A percentile compares a stretch with the other conserved stretches of the same genome.
Evolutionary conservation across 2,797 vertebrate species (phyloP).

Genomic region (Emys orbicularis): DNA sequence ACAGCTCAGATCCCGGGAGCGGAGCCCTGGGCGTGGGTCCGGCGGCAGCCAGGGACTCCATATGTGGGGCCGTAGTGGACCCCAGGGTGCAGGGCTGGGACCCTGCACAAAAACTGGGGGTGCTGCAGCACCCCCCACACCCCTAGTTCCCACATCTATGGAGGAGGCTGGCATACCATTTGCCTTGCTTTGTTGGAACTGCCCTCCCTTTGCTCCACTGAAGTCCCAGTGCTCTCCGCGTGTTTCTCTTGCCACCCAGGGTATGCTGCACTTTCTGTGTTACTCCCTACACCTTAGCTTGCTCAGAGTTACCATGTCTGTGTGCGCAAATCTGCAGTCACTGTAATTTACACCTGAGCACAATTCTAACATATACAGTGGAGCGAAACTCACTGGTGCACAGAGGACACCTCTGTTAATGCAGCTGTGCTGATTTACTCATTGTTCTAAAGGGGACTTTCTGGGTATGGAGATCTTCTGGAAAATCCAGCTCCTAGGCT

Average conservation of each 20-base stretch:
- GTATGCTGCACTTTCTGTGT: fast-evolving
- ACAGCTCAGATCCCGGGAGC: too few species aligned
- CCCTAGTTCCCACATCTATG: too few species aligned
- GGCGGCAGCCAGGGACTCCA: too few species aligned
- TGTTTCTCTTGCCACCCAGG: neutral
- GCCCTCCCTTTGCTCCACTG: neutral
- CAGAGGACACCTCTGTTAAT: neutral
- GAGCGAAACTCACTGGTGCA: fast-evolving
- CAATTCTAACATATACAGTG: neutral
- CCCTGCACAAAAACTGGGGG: too few species aligned
- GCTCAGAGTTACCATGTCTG: neutral
- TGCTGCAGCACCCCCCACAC: too few species aligned
- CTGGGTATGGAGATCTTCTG: neutral
- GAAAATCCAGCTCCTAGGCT: neutral
- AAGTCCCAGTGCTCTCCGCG: fast-evolving
- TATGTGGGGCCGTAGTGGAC: too few species aligned
- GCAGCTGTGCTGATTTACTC: neutral
- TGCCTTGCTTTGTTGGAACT: fast-evolving
- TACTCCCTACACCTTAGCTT: fast-evolving
- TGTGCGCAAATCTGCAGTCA: neutral
- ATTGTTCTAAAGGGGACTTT: neutral
- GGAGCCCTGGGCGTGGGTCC: too few species aligned
- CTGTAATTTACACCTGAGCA: neutral
- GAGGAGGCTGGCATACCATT: fast-evolving
- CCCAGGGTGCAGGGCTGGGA: too few species aligned